Base-by-base conservation (phyloP, 2,113 vertebrate species). In the Suricata suricatta region DNA sequence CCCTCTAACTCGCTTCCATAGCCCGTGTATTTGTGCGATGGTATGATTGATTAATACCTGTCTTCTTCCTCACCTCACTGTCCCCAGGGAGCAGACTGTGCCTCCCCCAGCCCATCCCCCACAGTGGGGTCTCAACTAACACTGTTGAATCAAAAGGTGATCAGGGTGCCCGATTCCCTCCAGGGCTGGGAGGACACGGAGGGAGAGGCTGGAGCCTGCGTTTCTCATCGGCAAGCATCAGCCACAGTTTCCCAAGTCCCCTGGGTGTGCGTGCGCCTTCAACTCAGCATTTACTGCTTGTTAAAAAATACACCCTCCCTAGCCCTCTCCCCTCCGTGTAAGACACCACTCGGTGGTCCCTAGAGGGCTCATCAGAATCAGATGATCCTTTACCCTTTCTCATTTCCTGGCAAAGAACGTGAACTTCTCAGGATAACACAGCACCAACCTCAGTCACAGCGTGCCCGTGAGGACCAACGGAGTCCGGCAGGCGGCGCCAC, bases 401-500 rank as follows among this genome's bases (percentile, higher is more conserved):
- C 54, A 33, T 21, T n/a, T 94, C 88, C 82, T 23, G 60, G 25
- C 88, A 85, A 64, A 84, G 80, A n/a, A 54, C 3, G 0, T n/a
- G 85, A 77, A 27, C 29, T 50, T 57, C 38, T n/a, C 9, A 1
- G 0, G n/a, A 35, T 12, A 25, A 79, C 19, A 72, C 72, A 17
- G 9, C 3, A 7, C n/a, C 41, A 0, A 29, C 6, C 66, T 27
- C 44, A 2, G 33, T 71, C 52, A 57, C 57, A 12, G 7, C 0
- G 33, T 13, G 25, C 52, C n/a, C 11, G 2, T 0, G 47, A 54
- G 19, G 63, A 27, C 0, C 3, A 6, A 31, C 0, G 2, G 14
- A 35, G 81, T 25, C 38, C 33, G 81, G 64, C 54, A 2, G 63
- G 41, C 1, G 7, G 64, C 63, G 64, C 64, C 10, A 4, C 35